Percentiles rank a stretch among this genome's conserved stretches.
Conservation (phyloP, 2,797 vertebrate species). For the Crocodylus rhombifer region DNA sequence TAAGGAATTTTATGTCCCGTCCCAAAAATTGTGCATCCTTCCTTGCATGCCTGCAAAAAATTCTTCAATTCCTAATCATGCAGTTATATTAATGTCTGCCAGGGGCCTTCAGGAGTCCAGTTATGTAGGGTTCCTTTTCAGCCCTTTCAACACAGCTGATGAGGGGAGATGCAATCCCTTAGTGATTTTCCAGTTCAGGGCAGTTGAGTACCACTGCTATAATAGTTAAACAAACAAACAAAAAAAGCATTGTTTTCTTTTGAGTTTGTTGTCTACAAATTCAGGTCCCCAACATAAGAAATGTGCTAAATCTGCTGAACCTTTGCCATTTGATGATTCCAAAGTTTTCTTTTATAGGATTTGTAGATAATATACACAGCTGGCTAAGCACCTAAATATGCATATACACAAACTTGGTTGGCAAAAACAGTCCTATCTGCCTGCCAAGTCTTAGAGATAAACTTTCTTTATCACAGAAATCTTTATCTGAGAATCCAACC, state of each 20-base stretch:
- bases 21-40: no score
- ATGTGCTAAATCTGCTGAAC: background rate
- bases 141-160: background rate
- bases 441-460: background rate
- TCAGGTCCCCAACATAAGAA: background rate
- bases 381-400: background rate
- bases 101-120: background rate
- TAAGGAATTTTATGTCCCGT: no score
- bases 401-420: background rate
- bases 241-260: background rate
- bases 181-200: background rate
- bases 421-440: background rate
- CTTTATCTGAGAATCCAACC: background rate
- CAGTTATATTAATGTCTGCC: no score
- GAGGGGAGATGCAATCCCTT: background rate
- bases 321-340: background rate
- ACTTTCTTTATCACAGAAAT: background rate
- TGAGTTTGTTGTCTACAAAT: background rate
- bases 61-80: no score
- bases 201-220: background rate
- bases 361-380: background rate
- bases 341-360: background rate
- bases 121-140: background rate
- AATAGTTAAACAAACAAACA: background rate
- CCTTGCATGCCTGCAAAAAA: no score